phyloP scores from a whole-genome alignment of 2,888 invertebrate genomes.

The Pantelozetes paolii region DNA sequence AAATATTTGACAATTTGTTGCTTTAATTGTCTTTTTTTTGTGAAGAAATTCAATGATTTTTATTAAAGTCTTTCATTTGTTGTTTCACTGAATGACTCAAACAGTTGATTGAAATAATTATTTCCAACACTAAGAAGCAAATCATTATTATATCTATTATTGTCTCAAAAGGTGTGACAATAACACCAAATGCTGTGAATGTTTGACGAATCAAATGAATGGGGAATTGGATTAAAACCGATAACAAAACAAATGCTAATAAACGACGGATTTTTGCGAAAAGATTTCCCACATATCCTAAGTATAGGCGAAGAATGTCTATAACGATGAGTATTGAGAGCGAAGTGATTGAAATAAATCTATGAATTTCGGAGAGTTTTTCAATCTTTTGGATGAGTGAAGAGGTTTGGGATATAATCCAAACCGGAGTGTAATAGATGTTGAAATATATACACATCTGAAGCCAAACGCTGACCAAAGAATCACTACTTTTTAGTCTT shows the following conservation, averaged over 20 bases:
- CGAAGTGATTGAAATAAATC: not conserved
- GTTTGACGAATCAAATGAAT: slow-evolving; percentile 25
- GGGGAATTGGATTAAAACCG: slow-evolving; percentile 17
- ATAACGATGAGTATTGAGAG: not conserved
- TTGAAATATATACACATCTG: slow-evolving; percentile 16
- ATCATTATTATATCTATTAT: slow-evolving; percentile 20
- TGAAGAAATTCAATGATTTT: not conserved
- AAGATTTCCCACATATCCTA: slow-evolving; percentile 17
- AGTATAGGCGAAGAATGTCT: slow-evolving; percentile 13
- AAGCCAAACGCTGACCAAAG: not conserved
- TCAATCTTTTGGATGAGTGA: not conserved
- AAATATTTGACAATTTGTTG: too few species aligned
- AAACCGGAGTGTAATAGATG: not conserved
- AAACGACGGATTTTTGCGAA: not conserved
- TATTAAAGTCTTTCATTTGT: not conserved
- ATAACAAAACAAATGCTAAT: slow-evolving; percentile 5
- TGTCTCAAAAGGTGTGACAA: slow-evolving; percentile 5
- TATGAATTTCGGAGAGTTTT: not conserved
- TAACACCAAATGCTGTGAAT: not conserved
- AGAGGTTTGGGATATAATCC: not conserved
- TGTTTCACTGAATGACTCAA: not conserved
- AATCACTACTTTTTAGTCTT: not conserved
- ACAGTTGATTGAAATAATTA: not conserved
- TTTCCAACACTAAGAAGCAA: not conserved
- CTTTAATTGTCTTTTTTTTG: too few species aligned